Evolutionary conservation across 1,140 invertebrate species (phyloP).

Genomic region (Drosophila gunungcola): DNA sequence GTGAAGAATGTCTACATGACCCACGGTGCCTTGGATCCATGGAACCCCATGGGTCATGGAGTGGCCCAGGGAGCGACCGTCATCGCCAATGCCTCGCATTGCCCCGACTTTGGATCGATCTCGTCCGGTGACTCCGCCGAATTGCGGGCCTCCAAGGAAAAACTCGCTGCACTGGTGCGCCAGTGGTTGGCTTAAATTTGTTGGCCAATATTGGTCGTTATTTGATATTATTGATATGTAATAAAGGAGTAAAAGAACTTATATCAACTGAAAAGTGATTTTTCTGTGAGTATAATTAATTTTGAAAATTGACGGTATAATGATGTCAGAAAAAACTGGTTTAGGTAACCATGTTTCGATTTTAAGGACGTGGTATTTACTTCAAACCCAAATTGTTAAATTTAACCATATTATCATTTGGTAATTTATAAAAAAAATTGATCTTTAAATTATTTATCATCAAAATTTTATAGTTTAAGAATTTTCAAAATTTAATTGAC

Average conservation of each 20-base stretch:
- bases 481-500: too few relatives aligned
- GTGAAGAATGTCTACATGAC: constrained; percentile 88
- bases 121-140: constrained; percentile 85
- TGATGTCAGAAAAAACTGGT: too few relatives aligned
- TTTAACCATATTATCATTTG: too few relatives aligned
- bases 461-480: too few relatives aligned
- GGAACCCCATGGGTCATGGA: constrained; percentile 87
- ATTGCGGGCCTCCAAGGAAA: constrained; percentile 87
- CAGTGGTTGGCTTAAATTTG: constrained; percentile 85
- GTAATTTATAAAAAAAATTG: too few relatives aligned
- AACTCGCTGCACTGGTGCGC: constrained; percentile 86
- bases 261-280: neutral
- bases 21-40: constrained; percentile 88
- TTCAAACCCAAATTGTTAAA: too few relatives aligned
- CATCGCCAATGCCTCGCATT: constrained; percentile 86
- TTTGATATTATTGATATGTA: constrained; percentile 14
- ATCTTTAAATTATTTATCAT: too few relatives aligned
- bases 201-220: neutral
- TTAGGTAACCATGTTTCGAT: too few relatives aligned
- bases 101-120: constrained; percentile 89
- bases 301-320: neutral
- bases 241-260: constrained; percentile 8
- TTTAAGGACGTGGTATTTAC: too few relatives aligned
- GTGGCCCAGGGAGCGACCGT: constrained; percentile 86
- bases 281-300: neutral